Evolutionary conservation across 2,888 invertebrate genomes (phyloP).

Genomic region (Lasioglossum zephyrum): DNA sequence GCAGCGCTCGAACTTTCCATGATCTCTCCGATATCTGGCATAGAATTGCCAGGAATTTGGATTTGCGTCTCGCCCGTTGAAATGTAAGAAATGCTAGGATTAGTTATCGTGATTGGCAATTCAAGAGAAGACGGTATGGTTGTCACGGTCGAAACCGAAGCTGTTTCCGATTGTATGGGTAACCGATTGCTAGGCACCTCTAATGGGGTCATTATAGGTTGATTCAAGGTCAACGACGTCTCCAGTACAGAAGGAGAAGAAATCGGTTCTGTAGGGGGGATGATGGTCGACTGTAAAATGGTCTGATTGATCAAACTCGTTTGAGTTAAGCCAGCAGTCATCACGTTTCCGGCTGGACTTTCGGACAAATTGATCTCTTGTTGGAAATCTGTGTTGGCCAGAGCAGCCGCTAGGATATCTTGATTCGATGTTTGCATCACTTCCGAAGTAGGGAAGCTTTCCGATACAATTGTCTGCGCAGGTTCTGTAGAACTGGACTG

Average conservation of each 20-base stretch:
- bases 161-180: conserved; percentile 82
- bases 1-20: conserved; percentile 68
- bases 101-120: conserved; percentile 91
- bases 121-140: conserved; percentile 89
- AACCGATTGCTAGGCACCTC: conserved; percentile 87
- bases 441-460: conserved; percentile 74
- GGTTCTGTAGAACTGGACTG: conserved; percentile 82
- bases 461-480: conserved; percentile 76
- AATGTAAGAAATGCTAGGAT: conserved; percentile 87
- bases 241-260: conserved; percentile 88
- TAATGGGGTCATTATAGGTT: conserved; percentile 93
- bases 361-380: conserved; percentile 84
- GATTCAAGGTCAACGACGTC: conserved; percentile 90
- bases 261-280: conserved; percentile 85
- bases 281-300: conserved; percentile 85
- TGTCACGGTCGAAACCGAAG: conserved; percentile 82
- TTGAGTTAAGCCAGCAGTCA: conserved; percentile 84
- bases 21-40: conserved; percentile 80
- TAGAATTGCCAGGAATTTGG: conserved; percentile 77
- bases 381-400: conserved; percentile 91
- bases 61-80: conserved; percentile 71
- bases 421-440: conserved; percentile 85
- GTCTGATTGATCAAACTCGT: conserved; percentile 87
- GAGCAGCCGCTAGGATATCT: conserved; percentile 91
- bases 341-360: conserved; percentile 83